A percentile compares a stretch with the other conserved stretches of the same genome.
Conservation (phyloP, 2,797 vertebrate species). For the Melanotaenia nigrans region DNA sequence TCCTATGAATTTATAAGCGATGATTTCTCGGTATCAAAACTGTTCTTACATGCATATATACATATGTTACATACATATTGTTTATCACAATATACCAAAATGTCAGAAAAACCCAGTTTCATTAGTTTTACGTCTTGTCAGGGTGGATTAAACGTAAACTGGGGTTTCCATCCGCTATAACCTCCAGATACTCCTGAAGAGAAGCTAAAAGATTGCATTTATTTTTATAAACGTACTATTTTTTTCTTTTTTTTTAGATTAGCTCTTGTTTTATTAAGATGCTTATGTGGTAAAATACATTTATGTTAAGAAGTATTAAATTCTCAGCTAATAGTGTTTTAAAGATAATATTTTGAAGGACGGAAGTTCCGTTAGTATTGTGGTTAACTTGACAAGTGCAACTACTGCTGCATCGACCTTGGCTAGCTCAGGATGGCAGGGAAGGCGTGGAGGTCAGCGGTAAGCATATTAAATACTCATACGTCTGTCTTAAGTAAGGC, state of each 20-base stretch:
- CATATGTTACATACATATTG: no score
- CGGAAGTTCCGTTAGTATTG: slow-evolving; percentile 20
- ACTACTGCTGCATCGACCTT: slow-evolving; percentile 52
- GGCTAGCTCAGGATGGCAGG: slow-evolving; percentile 78
- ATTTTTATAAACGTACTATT: no score
- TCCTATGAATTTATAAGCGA: neutral
- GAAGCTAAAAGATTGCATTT: neutral
- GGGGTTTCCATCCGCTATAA: neutral
- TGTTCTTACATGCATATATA: no score
- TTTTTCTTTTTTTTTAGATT: neutral
- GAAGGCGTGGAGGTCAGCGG: slow-evolving; percentile 84
- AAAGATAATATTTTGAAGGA: slow-evolving; percentile 43
- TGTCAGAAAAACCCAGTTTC: no score
- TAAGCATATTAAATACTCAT: slow-evolving; percentile 55
- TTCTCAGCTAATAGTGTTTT: neutral
- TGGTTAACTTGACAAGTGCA: neutral
- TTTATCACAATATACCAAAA: no score
- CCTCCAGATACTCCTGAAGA: no score
- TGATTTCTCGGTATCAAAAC: no score
- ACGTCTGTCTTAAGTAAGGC: fast-evolving
- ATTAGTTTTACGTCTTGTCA: neutral
- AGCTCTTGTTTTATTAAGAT: neutral
- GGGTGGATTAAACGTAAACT: neutral
- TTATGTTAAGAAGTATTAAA: neutral
- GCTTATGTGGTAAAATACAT: neutral